Evolutionary conservation across 2,888 invertebrate species (phyloP), one percentile per base, ranked within the genome.

Genomic region (Aphidoletes aphidimyza): DNA sequence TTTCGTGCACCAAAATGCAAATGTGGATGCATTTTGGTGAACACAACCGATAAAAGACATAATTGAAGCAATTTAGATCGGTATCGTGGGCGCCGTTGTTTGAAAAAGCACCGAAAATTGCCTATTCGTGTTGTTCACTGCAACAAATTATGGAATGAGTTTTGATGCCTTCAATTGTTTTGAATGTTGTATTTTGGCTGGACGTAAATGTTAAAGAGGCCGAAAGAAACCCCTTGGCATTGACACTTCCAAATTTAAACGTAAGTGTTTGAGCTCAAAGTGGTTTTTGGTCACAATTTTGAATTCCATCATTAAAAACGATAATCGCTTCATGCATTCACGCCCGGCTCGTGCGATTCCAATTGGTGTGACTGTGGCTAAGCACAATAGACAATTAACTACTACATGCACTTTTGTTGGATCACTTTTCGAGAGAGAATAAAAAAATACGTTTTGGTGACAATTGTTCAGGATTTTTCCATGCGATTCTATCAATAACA

Each of bases 61-160:
- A 81, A 81, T 81, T 81, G 81, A 81, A 37, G 81, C 81, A 81
- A 81, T 81, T 81, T 81, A 81, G 81, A 81, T 81, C 5, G 5
- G 11, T 81, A 81, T 81, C 81, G 37, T 69, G 54, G 11, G 54
- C 22, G 78, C 78, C n/a, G 36, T 81, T 81, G 69, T 69, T 69
- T 81, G 81, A 81, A 81, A 37, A 37, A 69, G 6, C 14, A 30
- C 69, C 81, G 37, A 81, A 81, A 81, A 81, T 36, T 81, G 81
- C 8, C 37, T n/a, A 17, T 81, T 81, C 81, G 81, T 81, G 81
- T 81, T 81, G 30, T 22, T 36, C 26, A 17, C 1, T 81, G 36
- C 81, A 81, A 81, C 81, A 81, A 81, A 81, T 81, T 81, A 81
- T 69, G 81, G 37, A 81, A 8, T n/a, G 36, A n/a, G 81, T 81